Base-by-base conservation (phyloP, 2,797 vertebrate genomes). In the Oreortyx pictus region DNA sequence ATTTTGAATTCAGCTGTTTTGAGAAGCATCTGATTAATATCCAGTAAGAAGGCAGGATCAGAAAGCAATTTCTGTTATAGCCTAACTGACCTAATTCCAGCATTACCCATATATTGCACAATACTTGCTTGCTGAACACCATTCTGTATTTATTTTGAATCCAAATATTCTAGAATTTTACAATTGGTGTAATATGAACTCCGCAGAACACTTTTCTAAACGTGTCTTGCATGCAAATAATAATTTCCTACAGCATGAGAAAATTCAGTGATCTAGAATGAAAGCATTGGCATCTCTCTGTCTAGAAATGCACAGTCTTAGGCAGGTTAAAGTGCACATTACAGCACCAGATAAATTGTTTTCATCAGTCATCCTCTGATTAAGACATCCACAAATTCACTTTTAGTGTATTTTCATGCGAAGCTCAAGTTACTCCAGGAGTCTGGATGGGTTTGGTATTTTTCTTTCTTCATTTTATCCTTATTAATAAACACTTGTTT, bases 11-110 rank as follows among this genome's bases (percentile, higher is more conserved):
- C 12, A 79, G 10, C 33, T 70, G 4, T 56, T 74, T 73, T 82
- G 14, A 74, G 72, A 89, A 82, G 29, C 25, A 11, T 70, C 72
- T 74, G 61, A 85, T 80, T 90, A 86, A 74, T 27, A 91, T 35
- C 29, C 46, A 91, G 61, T 39, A 94, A 89, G 54, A 81, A 82
- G 73, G 54, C 23, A 75, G 46, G 57, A 93, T 67, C 57, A 79
- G 64, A 93, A 84, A 90, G 27, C 43, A 73, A 84, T 77, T 83
- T 86, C 74, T 93, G 78, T 86, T 82, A 41, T 18, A 93, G 60
- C 9, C 72, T 70, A 90, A 79, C 47, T 94, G 91, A 95, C 93
- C 93, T 82, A 96, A 59, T 95, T 92, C 59, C 78, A 87, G 54
- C 43, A 83, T 87, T 90, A 92, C 35, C 75, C 76, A 85, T 74